Evolutionary conservation across 35 echinoderm and acorn worm genomes (phyloP).

Genomic region (Stichopus chloronotus): DNA sequence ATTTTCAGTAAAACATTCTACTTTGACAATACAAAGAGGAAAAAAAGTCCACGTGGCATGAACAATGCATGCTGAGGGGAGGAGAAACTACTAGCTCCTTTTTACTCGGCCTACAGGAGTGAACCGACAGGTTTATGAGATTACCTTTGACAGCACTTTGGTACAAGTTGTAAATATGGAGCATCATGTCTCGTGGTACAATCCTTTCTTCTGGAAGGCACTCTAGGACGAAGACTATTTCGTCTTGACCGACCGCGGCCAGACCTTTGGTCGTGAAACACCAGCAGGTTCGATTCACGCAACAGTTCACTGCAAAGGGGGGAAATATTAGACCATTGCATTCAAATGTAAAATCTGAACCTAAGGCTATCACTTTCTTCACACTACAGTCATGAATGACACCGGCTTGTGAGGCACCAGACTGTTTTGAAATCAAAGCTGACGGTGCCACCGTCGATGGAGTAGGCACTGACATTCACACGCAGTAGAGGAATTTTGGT

Average conservation of each 20-base stretch:
- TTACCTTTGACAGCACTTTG: constrained; percentile 85
- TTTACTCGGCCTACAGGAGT: too few species aligned
- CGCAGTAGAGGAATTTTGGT: too few species aligned
- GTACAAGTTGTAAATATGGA: constrained; percentile 85
- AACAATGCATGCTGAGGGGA: too few species aligned
- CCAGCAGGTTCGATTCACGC: constrained; percentile 96
- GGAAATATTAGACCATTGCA: not conserved
- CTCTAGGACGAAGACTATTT: constrained; percentile 90
- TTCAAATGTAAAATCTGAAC: not conserved
- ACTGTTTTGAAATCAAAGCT: too few species aligned
- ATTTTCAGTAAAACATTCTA: too few species aligned
- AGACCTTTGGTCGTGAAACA: constrained; percentile 98
- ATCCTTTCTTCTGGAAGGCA: constrained; percentile 85
- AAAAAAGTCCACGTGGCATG: too few species aligned
- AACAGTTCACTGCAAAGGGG: constrained; percentile 81
- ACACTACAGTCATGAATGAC: not conserved
- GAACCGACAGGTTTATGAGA: too few species aligned
- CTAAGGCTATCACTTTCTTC: not conserved
- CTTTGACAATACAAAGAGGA: too few species aligned
- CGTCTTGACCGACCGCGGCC: constrained; percentile 92
- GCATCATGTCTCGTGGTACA: constrained; percentile 89
- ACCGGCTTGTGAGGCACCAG: too few species aligned
- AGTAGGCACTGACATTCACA: too few species aligned
- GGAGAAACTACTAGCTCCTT: too few species aligned
- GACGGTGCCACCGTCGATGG: too few species aligned